Conservation (phyloP, 2,113 vertebrate species). For the Osmerus eperlanus region DNA sequence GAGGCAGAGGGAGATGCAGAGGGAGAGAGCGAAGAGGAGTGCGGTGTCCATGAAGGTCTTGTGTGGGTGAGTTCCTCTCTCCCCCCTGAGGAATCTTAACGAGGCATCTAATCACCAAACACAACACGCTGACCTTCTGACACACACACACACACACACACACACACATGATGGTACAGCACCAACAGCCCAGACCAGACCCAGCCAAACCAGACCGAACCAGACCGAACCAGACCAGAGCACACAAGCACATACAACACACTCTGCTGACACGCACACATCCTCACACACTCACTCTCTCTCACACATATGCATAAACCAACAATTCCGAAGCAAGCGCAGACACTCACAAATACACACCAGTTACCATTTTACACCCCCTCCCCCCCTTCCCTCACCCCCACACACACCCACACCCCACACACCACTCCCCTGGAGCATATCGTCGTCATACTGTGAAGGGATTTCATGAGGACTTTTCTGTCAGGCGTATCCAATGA, state of each 20-base stretch:
- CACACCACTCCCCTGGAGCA: not conserved
- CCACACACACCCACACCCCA: not conserved
- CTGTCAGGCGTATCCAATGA: not conserved
- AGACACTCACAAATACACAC: too few relatives aligned
- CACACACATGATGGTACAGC: not conserved
- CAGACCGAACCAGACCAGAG: not conserved
- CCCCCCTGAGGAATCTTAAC: not conserved
- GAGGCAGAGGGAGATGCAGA: not conserved
- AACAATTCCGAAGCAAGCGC: not conserved
- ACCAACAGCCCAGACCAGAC: not conserved
- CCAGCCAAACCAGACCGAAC: not conserved
- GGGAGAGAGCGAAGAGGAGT: too few relatives aligned
- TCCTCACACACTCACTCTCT: not conserved
- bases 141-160: constrained; percentile 1
- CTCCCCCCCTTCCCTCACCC: not conserved
- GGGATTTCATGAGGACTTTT: not conserved
- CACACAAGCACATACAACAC: not conserved
- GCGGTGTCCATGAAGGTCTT: too few relatives aligned
- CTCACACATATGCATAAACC: not conserved
- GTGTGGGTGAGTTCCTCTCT: too few relatives aligned
- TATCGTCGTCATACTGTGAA: not conserved
- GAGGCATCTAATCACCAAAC: not conserved
- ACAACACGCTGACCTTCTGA: not conserved
- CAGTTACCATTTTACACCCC: too few relatives aligned
- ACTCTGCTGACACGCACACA: not conserved